Percentiles rank a stretch among this genome's conserved stretches.
phyloP scores from a whole-genome alignment of 1,140 invertebrate species.

The Argopecten irradians region DNA sequence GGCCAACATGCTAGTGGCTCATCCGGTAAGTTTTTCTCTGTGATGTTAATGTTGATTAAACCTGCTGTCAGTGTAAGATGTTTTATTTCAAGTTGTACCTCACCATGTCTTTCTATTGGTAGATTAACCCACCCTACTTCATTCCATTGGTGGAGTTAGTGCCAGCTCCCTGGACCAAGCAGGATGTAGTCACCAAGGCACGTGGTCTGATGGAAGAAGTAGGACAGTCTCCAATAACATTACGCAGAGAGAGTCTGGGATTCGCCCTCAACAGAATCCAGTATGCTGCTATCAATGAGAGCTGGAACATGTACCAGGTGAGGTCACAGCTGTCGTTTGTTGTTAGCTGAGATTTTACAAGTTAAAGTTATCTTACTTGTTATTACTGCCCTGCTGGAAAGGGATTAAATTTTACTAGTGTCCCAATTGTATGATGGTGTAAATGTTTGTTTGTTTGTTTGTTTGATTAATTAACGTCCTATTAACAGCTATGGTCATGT shows the following conservation, averaged over 20 bases:
- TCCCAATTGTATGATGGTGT: background rate
- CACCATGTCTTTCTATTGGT: conserved; percentile 37
- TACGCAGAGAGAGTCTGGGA: conserved; percentile 91
- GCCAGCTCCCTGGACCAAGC: conserved; percentile 90
- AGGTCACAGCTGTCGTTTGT: background rate
- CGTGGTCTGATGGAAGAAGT: conserved; percentile 89
- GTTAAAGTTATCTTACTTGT: background rate
- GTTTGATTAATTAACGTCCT: too few species aligned
- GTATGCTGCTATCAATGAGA: conserved; percentile 96
- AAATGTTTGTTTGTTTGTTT: background rate
- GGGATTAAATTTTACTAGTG: background rate
- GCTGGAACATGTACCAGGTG: conserved; percentile 88
- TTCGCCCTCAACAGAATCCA: conserved; percentile 97
- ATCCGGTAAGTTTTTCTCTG: conserved; percentile 84
- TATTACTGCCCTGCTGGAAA: too few species aligned
- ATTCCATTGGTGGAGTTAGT: conserved; percentile 95
- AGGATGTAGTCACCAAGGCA: conserved; percentile 83
- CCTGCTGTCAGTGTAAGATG: background rate
- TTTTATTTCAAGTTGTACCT: background rate
- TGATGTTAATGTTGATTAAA: background rate
- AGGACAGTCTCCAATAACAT: conserved; percentile 91
- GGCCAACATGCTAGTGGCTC: conserved; percentile 87
- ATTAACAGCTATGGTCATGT: too few species aligned
- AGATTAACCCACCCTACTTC: conserved; percentile 97
- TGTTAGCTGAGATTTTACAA: background rate